These are phyloP conservation scores for Trichechus manatus DNA, from an alignment of 2,113 vertebrate genomes.

Conservation along the genomic window DNA sequence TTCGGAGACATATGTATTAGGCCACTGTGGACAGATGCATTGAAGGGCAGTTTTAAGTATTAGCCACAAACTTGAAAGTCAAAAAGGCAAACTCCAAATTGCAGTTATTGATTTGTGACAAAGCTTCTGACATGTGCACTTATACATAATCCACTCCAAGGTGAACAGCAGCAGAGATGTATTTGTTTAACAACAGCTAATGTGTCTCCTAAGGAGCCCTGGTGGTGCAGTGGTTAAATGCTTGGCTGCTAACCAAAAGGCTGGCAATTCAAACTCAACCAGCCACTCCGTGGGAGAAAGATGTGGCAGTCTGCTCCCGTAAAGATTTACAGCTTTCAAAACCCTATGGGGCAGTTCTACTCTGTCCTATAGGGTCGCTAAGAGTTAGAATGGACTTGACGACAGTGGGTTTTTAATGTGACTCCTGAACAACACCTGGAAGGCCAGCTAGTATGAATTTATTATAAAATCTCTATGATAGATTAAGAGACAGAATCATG, in stretches of 20 bases:
- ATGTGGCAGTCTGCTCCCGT: background rate
- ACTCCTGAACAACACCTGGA: background rate
- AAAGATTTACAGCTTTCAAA: background rate
- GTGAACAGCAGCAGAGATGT: conserved; percentile 53
- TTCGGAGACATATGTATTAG: conserved; percentile 63
- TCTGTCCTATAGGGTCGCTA: background rate
- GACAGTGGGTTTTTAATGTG: background rate
- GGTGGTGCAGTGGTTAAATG: background rate
- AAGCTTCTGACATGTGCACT: conserved; percentile 36
- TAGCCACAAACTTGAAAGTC: conserved; percentile 44
- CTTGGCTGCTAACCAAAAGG: background rate
- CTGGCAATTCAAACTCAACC: background rate
- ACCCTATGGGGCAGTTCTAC: background rate
- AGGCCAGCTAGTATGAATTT: background rate
- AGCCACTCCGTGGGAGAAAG: background rate
- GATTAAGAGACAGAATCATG: background rate
- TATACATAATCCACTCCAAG: conserved; percentile 46
- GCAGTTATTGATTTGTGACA: conserved; percentile 56
- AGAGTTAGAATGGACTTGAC: background rate
- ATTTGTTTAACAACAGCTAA: conserved; percentile 61
- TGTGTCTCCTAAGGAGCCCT: background rate
- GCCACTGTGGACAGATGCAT: conserved; percentile 43
- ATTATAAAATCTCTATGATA: conserved; percentile 51
- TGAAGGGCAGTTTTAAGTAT: conserved; percentile 63
- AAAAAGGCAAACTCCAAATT: conserved; percentile 57